Evolutionary conservation across 23 tunicate species (phyloP), one percentile per base, ranked within the genome.

Genomic region (Halocynthia aurantium): DNA sequence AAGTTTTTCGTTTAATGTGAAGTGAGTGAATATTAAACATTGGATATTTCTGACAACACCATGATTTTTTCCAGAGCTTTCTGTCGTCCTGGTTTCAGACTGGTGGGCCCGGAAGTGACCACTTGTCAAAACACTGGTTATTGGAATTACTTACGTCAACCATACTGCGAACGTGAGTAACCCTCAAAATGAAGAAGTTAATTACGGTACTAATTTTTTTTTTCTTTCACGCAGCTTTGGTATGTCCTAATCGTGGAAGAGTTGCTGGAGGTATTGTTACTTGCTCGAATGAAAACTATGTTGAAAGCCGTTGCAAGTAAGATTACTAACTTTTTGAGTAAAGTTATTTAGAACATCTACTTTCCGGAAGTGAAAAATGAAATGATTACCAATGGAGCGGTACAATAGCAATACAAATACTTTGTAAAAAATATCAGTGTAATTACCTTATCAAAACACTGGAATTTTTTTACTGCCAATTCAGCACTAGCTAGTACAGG

Each of bases 61-160:
- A 31, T 31, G 44, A 68, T 68, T 15, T 68, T 11, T 68, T 68
- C 51, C 56, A 74, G 78, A 10, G 78, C 78, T 52, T 19, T 8
- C 56, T 74, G 78, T 56, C 78, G 78, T 54, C 78, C 78, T 5
- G 92, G 83, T 8, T 80, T 67, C 61, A 72, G 76, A 65, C 21
- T 68, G 78, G 11, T 70, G 44, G 83, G 83, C 15, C 21, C 52
- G 13, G 20, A 63, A 50, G 22, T 51, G 8, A 4, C 13, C 40
- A 77, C 82, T 50, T 80, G 83, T 54, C 61, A 54, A 11, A 65
- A 15, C 19, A 65, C 70, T 65, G 70, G 70, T 20, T 5, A 49
- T 5, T 65, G 70, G 70, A 65, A 65, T 65, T 65, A 65, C 19
- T 65, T 20, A 1, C 22, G 70, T 20, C 49, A 65, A 65, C 70